Conservation (phyloP, 2,888 invertebrate species). For the Caenorhabditis drosophilae region DNA sequence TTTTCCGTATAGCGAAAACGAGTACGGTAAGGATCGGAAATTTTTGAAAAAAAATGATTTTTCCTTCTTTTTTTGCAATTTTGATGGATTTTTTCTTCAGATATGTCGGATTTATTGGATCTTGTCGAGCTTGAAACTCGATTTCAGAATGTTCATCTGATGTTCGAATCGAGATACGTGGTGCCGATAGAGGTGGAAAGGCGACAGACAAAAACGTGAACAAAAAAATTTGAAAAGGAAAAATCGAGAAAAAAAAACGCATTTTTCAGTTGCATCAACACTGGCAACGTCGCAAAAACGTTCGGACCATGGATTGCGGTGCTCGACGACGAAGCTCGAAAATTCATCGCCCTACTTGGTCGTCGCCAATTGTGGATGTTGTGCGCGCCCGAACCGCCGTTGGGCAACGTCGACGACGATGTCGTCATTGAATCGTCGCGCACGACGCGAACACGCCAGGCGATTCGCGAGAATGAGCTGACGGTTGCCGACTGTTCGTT, state of each 20-base stretch:
- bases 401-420: neutral
- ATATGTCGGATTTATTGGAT: slow-evolving; percentile 26
- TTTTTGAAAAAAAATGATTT: no score
- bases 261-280: no score
- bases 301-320: slow-evolving; percentile 35
- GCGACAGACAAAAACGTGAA: slow-evolving; percentile 19
- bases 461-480: slow-evolving; percentile 25
- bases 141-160: slow-evolving; percentile 24
- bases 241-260: no score
- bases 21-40: neutral
- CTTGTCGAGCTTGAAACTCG: slow-evolving; percentile 13
- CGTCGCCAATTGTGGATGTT: slow-evolving; percentile 12
- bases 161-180: slow-evolving; percentile 25
- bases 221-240: no score
- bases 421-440: neutral
- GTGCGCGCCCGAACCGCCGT: slow-evolving; percentile 7
- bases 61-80: neutral
- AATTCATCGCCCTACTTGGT: slow-evolving; percentile 18
- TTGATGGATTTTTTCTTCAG: neutral
- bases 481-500: slow-evolving; percentile 27
- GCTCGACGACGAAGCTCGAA: slow-evolving; percentile 7
- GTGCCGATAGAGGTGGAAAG: slow-evolving; percentile 1
- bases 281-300: slow-evolving; percentile 4
- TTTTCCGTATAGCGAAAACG: slow-evolving; percentile 18
- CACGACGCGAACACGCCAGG: neutral